Evolutionary conservation across 2,797 vertebrate genomes (phyloP), one percentile per base, ranked within the genome.

Genomic region (Crenichthys baileyi): DNA sequence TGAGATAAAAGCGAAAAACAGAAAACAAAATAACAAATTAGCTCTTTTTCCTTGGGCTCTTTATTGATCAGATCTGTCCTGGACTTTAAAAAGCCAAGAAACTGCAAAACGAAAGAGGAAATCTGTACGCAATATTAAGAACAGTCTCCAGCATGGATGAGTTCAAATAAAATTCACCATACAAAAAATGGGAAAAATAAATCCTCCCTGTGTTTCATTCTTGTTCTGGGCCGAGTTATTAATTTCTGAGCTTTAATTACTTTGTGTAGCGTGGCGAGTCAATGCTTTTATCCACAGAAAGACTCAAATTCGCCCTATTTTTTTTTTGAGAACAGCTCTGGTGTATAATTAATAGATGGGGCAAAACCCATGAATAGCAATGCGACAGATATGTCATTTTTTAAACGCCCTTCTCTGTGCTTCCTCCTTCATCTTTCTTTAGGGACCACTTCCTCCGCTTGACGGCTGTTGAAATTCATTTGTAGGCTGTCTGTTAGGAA

Each of bases 191-290:
- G 76, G 73, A 73, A 90, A 70, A 90, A 92, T 91, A 89, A 90
- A 93, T 93, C 86, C 84, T 87, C 29, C 36, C 75, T 55, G 58
- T 83, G 76, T 91, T 91, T 87, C 82, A 83, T 88, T 86, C 84
- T 83, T 72, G 70, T 82, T 73, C 83, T 82, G 26, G 63, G 67
- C 72, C 39, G 72, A 86, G 85, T 93, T 93, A 92, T 93, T 92
- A 88, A 94, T 89, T 86, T 71, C 77, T 75, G 72, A 81, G 84
- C 80, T 84, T 88, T 90, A 92, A 93, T 93, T 89, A 92, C 91
- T 90, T 92, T 83, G 79, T 85, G 78, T 79, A 87, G 53, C 29
- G 31, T 77, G 82, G 78, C 56, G 76, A 85, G 79, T 86, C 68
- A 6, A 79, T 29, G 79, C 86, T 90, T 89, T 91, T 83, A 85